These are phyloP conservation scores for Chiloscyllium plagiosum DNA, from an alignment of 2,113 vertebrate species.

Conservation along the genomic window DNA sequence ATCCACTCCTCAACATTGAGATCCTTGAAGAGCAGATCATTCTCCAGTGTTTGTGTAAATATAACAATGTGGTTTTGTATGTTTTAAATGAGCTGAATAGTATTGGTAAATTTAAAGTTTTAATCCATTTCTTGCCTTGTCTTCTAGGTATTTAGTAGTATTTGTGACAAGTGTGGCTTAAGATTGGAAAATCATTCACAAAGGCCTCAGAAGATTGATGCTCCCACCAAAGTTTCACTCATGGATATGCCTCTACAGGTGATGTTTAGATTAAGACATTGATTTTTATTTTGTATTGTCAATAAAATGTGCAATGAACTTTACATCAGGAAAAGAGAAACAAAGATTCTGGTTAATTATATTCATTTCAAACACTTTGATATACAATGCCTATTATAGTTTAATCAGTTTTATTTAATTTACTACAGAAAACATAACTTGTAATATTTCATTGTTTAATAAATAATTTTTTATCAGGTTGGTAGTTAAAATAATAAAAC, in stretches of 20 bases:
- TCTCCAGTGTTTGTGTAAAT: not conserved
- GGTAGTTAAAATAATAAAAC: not conserved
- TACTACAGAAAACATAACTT: too few relatives aligned
- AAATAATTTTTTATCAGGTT: not conserved
- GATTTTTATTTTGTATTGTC: not conserved
- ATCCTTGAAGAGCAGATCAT: not conserved
- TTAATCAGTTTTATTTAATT: not conserved
- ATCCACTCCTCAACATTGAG: not conserved
- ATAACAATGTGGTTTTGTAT: not conserved
- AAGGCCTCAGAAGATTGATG: slow-evolving; percentile 74
- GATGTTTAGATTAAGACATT: slow-evolving; percentile 27
- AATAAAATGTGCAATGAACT: not conserved
- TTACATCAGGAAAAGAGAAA: not conserved
- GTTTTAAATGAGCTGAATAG: not conserved
- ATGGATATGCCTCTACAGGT: slow-evolving; percentile 80
- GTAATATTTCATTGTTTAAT: not conserved
- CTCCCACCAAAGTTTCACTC: slow-evolving; percentile 57
- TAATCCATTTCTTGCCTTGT: slow-evolving; percentile 4
- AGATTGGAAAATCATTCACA: slow-evolving; percentile 62
- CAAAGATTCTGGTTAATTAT: not conserved
- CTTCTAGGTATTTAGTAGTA: slow-evolving; percentile 75
- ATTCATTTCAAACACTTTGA: not conserved
- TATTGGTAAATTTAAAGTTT: not conserved
- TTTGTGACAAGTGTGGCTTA: slow-evolving; percentile 75
- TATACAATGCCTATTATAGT: not conserved